Evolutionary conservation across 1,140 invertebrate genomes (phyloP).

Genomic region (Heliconius hermathena): DNA sequence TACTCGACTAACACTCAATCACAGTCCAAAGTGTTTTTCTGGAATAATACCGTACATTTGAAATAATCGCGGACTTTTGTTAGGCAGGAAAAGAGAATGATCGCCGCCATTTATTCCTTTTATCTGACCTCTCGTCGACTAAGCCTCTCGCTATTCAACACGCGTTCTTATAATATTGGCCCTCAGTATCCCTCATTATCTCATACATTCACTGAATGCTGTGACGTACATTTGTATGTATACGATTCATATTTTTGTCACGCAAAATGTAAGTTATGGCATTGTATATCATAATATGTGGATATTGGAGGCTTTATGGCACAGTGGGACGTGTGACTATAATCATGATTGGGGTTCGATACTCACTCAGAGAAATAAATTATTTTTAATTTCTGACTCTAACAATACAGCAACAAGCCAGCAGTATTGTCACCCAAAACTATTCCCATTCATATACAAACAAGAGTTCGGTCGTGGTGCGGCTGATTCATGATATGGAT

Average conservation of each 20-base stretch:
- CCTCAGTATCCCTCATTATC: slow-evolving; percentile 12
- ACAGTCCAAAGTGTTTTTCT: neutral
- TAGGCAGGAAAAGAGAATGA: neutral
- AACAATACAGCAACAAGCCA: neutral
- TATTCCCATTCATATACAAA: no score
- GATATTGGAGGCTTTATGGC: no score
- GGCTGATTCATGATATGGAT: no score
- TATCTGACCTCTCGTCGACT: slow-evolving; percentile 10
- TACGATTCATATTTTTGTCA: neutral
- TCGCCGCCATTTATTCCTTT: slow-evolving; percentile 3
- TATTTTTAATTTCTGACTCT: no score
- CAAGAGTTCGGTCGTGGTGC: no score
- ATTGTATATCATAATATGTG: neutral
- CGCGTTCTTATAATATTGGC: slow-evolving; percentile 10
- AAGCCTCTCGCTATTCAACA: slow-evolving; percentile 10
- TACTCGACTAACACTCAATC: neutral
- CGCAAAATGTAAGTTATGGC: neutral
- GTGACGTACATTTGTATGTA: neutral
- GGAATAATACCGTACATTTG: slow-evolving; percentile 1
- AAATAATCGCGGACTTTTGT: slow-evolving; percentile 7
- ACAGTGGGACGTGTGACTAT: neutral
- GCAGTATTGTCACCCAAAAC: no score
- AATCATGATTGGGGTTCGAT: neutral
- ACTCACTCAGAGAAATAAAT: no score
- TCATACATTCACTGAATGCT: slow-evolving; percentile 2